Evolutionary conservation across 2,113 vertebrate genomes (phyloP), one percentile per base, ranked within the genome.

Genomic region (Laticauda colubrina): DNA sequence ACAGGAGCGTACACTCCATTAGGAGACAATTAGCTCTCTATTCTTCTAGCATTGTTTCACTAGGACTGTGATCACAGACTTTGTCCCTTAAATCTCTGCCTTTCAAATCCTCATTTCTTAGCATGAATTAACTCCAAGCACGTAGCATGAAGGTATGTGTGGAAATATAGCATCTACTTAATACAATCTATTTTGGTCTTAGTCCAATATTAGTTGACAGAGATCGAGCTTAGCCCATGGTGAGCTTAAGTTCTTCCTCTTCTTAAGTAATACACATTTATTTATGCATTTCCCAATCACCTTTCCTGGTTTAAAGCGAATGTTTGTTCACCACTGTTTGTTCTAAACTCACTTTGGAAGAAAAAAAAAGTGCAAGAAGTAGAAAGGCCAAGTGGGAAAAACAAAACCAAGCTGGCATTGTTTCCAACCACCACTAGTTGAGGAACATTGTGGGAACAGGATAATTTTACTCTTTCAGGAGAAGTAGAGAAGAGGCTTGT

Each of bases 1-100:
- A 43, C 34, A 7, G 10, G 85, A 12, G 0, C 0, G 45, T 39
- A 4, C 8, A 23, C 7, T 69, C 59, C 53, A 18, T 75, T 57
- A 90, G 64, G 89, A 85, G 43, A 43, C 51, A 10, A 54, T 34
- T 5, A 69, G 20, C 48, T 57, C 64, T 91, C 1, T 0, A 5
- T 21, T 57, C 21, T 39, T 90, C 86, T 48, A 45, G 85, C 10
- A 55, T 21, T 57, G 39, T 56, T 29, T 20, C 87, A 56, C 51
- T 29, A 23, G 85, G 24, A 88, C 88, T 29, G 26, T 54, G n/a
- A 92, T 21, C 24, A 18, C 26, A 51, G 39, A 14, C 55, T 53
- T 89, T 51, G 43, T 43, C 43, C 20, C n/a, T 92, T 93, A 86
- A 90, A 11, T 14, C 23, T 24, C 23, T 56, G 89, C 29, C 75